Base-by-base conservation (phyloP, 30 jellyfish, hydroid and myxozoan genomes). In the Sanderia malayensis region DNA sequence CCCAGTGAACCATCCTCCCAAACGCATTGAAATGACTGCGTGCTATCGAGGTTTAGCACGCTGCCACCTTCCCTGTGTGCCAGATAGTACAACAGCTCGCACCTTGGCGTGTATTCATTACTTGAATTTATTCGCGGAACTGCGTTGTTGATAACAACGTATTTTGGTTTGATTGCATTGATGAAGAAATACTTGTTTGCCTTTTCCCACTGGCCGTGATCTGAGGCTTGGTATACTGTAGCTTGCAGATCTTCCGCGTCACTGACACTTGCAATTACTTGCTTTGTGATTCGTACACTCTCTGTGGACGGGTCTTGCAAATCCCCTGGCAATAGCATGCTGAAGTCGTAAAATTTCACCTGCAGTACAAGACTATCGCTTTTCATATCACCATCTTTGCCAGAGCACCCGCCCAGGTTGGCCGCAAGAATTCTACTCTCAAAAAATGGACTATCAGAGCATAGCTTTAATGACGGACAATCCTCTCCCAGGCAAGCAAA, bases 291-390 rank as follows among this genome's bases (percentile, higher is more conserved):
- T 18, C 31, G 57, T 31, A 46, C 47, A 11, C 68, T 1, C 22
- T 68, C 85, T 18, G 23, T 57, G 6, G 80, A 31, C 23, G 85
- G 93, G 74, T 81, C 93, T 59, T 81, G 72, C 41, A 81, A 19
- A 44, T 81, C 93, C 28, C 93, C 93, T 15, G 93, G 93, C 75
- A 81, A 65, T 1, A 81, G 10, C 84, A 81, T 81, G 46, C 61
- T 65, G 82, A 81, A 81, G 30, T 70, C 85, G 49, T 70, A 70
- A 30, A 67, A 70, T 64, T 57, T 68, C 33, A 81, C 4, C 72
- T 70, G 93, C 65, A 81, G 18, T 6, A 81, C 84, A 8, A 81
- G 20, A 44, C 93, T 81, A 66, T 81, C 70, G 44, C 79, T 66
- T 25, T 67, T 67, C 73, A 49, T 58, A 7, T 81, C 79, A 61